Base-by-base conservation (phyloP, 2,113 vertebrate species). In the Grammomys surdaster region DNA sequence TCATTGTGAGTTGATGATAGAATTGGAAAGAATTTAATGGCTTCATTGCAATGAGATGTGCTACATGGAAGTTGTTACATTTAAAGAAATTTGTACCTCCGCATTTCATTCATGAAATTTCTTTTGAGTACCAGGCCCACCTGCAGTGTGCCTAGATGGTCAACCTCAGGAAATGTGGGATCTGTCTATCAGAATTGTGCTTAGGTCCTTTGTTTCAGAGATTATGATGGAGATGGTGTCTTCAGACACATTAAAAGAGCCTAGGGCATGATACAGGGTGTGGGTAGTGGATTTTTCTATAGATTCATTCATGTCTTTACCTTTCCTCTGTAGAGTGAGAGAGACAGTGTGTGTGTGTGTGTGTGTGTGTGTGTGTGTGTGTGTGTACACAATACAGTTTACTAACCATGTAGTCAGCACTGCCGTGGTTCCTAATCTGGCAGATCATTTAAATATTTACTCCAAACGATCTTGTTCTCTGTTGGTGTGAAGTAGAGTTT, bases 371-470 rank as follows among this genome's bases (percentile, higher is more conserved):
- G 60, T 91, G 92, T 97, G 90, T n/a, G 92, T 92, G 33, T 76
- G 19, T 91, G 88, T 95, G 95, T 96, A 20, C 14, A 89, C 97
- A 98, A 96, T 93, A 94, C 80, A 96, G 97, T 95, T 98, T 96
- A 94, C 88, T 97, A 86, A 96, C 93, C 94, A 54, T 97, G 97
- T 97, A 97, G 94, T 96, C 97, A 84, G 16, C 95, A 84, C 97
- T 96, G 96, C 97, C 95, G 90, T 96, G 97, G 97, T 97, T 97
- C 81, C 76, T 98, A 97, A 98, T 98, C 97, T 98, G 98, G 98
- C 98, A 98, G 96, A 96, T 94, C 43, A 92, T 97, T 98, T 98
- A 98, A 99, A 98, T 98, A 98, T 98, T 98, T 98, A 98, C 96
- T 98, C 97, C 96, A 98, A 97, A 98, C 98, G 96, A 97, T 97